Evolutionary conservation across 2,113 vertebrate species (phyloP), one percentile per base, ranked within the genome.

Genomic region (Taurulus bubalis): DNA sequence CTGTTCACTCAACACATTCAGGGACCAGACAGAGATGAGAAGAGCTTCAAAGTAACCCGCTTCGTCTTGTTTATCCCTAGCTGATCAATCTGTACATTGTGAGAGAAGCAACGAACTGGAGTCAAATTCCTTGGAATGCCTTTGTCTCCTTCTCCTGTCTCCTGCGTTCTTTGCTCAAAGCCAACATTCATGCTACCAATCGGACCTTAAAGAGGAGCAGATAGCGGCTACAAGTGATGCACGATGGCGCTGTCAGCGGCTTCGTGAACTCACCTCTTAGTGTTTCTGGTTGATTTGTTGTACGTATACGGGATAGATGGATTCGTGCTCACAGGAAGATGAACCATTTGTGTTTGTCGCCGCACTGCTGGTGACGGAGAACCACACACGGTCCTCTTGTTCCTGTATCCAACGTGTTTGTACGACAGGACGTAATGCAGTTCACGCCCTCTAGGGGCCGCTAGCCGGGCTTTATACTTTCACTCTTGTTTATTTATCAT

Each of bases 401-500:
- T 74, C 51, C 56, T 40, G 32, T 56, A 3, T 51, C 22, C 18
- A 51, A 69, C 9, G 11, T 34, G 56, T 38, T 32, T 45, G 26
- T 30, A 20, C 59, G 11, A 77, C 34, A 10, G 8, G 36, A 2
- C 82, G 64, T 77, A 63, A 75, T 60, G n/a, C 42, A 1, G n/a
- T 55, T 67, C 55, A 22, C 12, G 5, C 82, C 77, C 85, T 89
- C 58, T 55, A 64, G 85, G 68, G 67, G 28, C 7, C 8, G 12
- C 64, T 73, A 8, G 64, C 11, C 20, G 16, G 36, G 55, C 73
- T 84, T 62, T n/a, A 45, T 20, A 84, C 30, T 75, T 66, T 64
- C 49, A 69, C 30, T 82, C 64, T 84, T 86, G 42, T 67, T 85
- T 79, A 80, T 85, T 89, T 83, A 87, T 89, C 84, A 78, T 85